These are phyloP conservation scores for Cardiocondyla obscurior DNA, from an alignment of 1,140 invertebrate species.

Conservation along the genomic window DNA sequence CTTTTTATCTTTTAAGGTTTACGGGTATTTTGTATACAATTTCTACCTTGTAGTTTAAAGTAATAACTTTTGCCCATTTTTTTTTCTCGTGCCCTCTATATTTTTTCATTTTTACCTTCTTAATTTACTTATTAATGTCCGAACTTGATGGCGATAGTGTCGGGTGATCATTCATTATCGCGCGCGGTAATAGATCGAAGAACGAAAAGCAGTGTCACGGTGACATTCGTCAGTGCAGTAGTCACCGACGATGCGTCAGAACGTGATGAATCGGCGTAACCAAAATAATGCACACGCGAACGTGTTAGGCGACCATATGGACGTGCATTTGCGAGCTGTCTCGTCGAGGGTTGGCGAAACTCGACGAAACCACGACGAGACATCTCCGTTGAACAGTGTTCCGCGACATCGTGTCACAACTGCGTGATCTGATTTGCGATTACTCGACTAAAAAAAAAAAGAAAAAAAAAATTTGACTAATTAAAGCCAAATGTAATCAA, in stretches of 20 bases:
- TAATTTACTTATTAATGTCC: constrained; percentile 1
- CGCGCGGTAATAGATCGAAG: constrained; percentile 37
- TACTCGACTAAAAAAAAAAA: background rate
- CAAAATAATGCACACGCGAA: constrained; percentile 64
- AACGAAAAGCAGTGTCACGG: constrained; percentile 12
- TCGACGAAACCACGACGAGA: constrained; percentile 23
- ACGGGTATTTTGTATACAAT: background rate
- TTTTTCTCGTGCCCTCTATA: background rate
- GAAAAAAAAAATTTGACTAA: background rate
- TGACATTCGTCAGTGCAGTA: constrained; percentile 39
- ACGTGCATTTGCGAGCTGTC: constrained; percentile 46
- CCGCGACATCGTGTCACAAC: background rate
- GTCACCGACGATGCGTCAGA: constrained; percentile 28
- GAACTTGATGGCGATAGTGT: background rate
- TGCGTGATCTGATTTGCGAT: background rate
- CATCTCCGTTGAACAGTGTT: background rate
- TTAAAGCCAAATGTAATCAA: background rate
- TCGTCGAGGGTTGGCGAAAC: constrained; percentile 8
- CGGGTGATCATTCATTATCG: constrained; percentile 7
- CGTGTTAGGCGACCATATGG: constrained; percentile 35
- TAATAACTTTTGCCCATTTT: background rate
- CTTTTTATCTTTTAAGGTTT: background rate
- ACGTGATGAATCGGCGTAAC: constrained; percentile 48
- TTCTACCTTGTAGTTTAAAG: background rate
- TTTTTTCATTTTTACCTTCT: background rate